Evolutionary conservation across 2,113 vertebrate species (phyloP).

Genomic region (Colistium nudipinnis): DNA sequence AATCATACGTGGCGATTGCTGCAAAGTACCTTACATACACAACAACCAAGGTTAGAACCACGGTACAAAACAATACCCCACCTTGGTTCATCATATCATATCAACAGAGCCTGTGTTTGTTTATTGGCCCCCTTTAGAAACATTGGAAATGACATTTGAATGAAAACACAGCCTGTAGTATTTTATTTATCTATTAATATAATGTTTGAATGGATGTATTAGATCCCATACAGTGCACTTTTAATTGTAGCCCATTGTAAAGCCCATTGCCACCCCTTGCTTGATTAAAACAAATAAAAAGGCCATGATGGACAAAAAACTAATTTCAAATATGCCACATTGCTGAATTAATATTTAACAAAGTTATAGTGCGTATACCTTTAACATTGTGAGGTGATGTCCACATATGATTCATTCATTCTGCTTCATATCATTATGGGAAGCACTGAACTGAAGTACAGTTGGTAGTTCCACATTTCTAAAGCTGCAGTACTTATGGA

Average conservation of each 20-base stretch:
- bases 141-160: no score
- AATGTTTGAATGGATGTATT: not conserved
- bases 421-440: not conserved
- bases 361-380: no score
- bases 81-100: conserved; percentile 1
- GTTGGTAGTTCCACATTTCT: not conserved
- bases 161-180: no score
- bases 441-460: conserved; percentile 1
- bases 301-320: conserved; percentile 3
- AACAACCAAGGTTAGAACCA: no score
- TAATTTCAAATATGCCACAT: not conserved
- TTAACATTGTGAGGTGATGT: no score
- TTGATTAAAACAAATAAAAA: not conserved
- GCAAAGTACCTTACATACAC: not conserved
- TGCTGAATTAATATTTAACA: not conserved
- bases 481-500: not conserved
- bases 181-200: no score
- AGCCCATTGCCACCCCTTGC: not conserved
- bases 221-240: not conserved
- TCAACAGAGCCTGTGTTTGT: no score
- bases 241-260: conserved; percentile 13
- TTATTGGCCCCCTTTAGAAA: no score
- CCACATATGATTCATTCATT: not conserved
- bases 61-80: conserved; percentile 8
- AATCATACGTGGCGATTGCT: not conserved